Evolutionary conservation across 1,140 invertebrate genomes (phyloP), one percentile per base, ranked within the genome.

Genomic region (Cyclargus thomasi): DNA sequence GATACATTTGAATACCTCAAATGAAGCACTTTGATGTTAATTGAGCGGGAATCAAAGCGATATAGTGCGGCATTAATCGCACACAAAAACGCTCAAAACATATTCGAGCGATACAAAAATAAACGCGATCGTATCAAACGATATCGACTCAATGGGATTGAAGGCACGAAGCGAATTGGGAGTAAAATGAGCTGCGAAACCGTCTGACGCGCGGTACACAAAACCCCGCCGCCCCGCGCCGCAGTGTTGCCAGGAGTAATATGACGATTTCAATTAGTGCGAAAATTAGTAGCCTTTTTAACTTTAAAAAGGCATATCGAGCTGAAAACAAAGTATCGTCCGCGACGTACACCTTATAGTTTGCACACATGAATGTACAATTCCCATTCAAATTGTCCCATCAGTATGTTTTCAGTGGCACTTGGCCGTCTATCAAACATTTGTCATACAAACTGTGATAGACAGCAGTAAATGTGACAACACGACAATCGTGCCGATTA

Each of bases 41-140:
- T 14, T 47, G 10, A 47, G 39, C 39, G 39, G 3, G 39, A 16
- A 14, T 47, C 39, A 47, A 47, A 47, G 39, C 39, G 39, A 16
- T 47, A 14, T 1, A 47, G 39, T 47, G 1, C 29, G 29, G 29
- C 39, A 47, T 14, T 47, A 16, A 16, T 47, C 14, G 39, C 39
- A 11, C 14, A 47, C 39, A 47, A 47, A 47, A 47, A 16, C 39
- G 39, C 39, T 47, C 39, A 16, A 47, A 47, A 47, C 39, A 47
- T 47, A 47, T 47, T 47, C 14, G 39, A 47, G 39, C 39, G 39
- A 47, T 47, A 47, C 39, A 47, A 47, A 47, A 47, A 47, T 47
- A 47, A 47, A 16, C 39, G 39, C 39, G 8, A 47, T 47, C 39
- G 39, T 47, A 47, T 47, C 39, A 47, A 47, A 47, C 39, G 39